Percentiles rank a stretch among this genome's conserved stretches.
Conservation (phyloP, 2,113 vertebrate species). For the Cisticola juncidis region DNA sequence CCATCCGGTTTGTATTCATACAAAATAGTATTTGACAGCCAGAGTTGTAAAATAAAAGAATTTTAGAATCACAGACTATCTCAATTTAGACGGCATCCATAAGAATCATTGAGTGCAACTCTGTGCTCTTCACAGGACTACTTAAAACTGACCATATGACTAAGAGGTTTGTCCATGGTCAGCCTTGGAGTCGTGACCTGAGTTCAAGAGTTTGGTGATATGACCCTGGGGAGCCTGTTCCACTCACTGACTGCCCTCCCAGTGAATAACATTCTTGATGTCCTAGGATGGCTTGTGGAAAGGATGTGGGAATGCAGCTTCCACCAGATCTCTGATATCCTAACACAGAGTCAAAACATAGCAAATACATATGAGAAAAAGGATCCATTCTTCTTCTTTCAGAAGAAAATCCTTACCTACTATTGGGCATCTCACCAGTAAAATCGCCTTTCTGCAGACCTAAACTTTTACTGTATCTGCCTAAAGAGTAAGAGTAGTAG, state of each 20-base stretch:
- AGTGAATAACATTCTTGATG: neutral
- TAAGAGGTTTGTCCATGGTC: neutral
- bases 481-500: neutral
- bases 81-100: neutral
- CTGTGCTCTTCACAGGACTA: neutral
- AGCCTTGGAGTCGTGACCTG: neutral
- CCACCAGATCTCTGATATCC: neutral
- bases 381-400: neutral
- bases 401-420: neutral
- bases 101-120: neutral
- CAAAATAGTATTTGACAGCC: neutral
- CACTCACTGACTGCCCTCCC: fast-evolving
- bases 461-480: neutral
- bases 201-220: neutral
- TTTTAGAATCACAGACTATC: neutral
- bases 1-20: neutral
- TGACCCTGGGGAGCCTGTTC: neutral
- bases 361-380: neutral
- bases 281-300: neutral
- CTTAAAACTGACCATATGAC: neutral
- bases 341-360: neutral
- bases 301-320: neutral
- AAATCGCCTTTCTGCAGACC: neutral
- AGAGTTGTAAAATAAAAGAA: neutral
- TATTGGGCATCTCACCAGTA: fast-evolving